Evolutionary conservation across 2,797 vertebrate genomes (phyloP).

Genomic region (Loriculus beryllinus): DNA sequence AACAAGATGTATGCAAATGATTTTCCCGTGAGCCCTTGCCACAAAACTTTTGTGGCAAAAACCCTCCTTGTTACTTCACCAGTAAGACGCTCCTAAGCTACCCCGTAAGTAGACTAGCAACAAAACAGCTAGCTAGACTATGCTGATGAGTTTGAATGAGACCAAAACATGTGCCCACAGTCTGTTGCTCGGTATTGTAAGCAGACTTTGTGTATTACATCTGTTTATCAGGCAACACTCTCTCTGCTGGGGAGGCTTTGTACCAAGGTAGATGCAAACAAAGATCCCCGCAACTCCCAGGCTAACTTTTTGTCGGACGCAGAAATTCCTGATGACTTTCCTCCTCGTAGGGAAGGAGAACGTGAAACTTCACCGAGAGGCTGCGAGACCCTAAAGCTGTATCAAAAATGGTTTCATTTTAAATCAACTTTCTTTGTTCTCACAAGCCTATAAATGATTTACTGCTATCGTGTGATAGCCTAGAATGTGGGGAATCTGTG

Average conservation of each 20-base stretch:
- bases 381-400: not conserved
- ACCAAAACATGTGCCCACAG: constrained; percentile 73
- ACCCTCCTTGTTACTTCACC: constrained; percentile 69
- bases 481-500: constrained; percentile 58
- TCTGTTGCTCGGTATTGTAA: constrained; percentile 74
- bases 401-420: constrained; percentile 48
- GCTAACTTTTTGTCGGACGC: constrained; percentile 31
- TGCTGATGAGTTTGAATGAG: constrained; percentile 72
- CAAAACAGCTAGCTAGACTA: constrained; percentile 69
- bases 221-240: constrained; percentile 74
- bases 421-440: constrained; percentile 66
- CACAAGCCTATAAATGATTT: constrained; percentile 56
- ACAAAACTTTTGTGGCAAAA: constrained; percentile 72
- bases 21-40: constrained; percentile 75
- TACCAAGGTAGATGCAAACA: constrained; percentile 63
- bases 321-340: not conserved
- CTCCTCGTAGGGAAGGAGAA: not conserved
- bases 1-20: constrained; percentile 79
- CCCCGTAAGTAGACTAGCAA: constrained; percentile 71
- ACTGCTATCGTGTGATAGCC: constrained; percentile 62
- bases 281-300: constrained; percentile 49
- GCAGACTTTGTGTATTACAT: constrained; percentile 74
- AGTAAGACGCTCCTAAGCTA: constrained; percentile 71
- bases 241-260: constrained; percentile 64
- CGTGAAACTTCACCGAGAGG: not conserved